These are phyloP conservation scores for Huso huso DNA, from an alignment of 2,797 vertebrate species.

Conservation along the genomic window DNA sequence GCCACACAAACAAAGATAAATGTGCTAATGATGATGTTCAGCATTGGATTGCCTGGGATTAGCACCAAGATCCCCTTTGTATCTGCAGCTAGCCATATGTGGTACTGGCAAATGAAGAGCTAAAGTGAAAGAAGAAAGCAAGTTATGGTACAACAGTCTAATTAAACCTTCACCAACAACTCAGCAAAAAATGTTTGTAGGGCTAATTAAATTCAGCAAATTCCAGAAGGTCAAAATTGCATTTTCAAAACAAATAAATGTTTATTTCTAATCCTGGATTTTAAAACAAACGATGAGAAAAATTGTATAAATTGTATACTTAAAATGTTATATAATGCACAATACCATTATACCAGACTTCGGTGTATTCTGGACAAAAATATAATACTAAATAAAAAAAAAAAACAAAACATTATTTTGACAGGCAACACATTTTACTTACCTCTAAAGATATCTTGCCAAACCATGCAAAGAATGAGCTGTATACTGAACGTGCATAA, in stretches of 20 bases:
- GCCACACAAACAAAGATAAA: slow-evolving; percentile 98
- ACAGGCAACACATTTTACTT: slow-evolving; percentile 32
- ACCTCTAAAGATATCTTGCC: slow-evolving; percentile 97
- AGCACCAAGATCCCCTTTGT: slow-evolving; percentile 93
- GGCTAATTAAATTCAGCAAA: no score
- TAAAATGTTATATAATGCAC: neutral
- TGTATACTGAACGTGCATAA: slow-evolving; percentile 86
- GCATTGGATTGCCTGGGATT: slow-evolving; percentile 81
- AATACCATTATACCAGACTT: no score
- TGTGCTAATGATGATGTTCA: slow-evolving; percentile 90
- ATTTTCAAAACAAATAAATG: no score
- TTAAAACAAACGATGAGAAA: neutral
- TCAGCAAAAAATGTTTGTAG: no score
- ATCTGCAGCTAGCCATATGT: slow-evolving; percentile 96
- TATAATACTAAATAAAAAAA: no score
- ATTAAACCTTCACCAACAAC: neutral
- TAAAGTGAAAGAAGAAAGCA: slow-evolving; percentile 39
- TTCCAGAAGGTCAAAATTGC: no score
- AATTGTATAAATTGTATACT: neutral
- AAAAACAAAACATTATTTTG: neutral
- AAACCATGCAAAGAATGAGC: slow-evolving; percentile 98
- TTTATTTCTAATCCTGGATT: no score
- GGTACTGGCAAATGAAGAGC: slow-evolving; percentile 98
- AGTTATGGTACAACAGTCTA: neutral
- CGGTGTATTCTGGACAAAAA: no score